Base-by-base conservation (phyloP, 35 echinoderm and acorn worm species). In the Strongylocentrotus purpuratus region DNA sequence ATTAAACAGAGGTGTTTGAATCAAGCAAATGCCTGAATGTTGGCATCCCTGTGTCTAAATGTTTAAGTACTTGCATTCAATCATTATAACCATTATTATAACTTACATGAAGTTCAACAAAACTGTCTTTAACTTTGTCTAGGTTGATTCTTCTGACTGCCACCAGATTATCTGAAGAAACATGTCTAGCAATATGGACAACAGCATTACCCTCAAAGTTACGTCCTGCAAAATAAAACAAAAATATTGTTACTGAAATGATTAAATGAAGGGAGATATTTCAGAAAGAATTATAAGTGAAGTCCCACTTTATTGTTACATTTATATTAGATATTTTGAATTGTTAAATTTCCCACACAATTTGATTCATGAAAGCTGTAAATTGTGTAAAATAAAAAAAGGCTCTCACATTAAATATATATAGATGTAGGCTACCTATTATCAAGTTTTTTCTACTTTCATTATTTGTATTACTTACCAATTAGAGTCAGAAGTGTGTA, bases 111-210 rank as follows among this genome's bases (percentile, higher is more conserved):
- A 97, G 94, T 32, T 50, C 95, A 28, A 71, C 32, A 71, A 97
- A 96, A 20, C 94, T 33, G 28, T 95, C 95, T 31, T 86, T 95
- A 9, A 96, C 89, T 33, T 90, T 88, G 25, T 97, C 97, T 33
- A 97, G 59, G 59, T 97, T 94, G 22, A 88, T 94, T 18, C 90
- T 97, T 70, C 97, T 95, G 12, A 97, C 90, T 32, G 94, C 97
- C 28, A 97, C 48, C 85, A 91, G 91, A 13, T 94, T 50, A 28
- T 91, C 88, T 9, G 97, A 96, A 45, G 97, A 61, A 31, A 85
- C 31, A 48, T 96, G 95, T 20, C 92, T 92, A 8, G 97, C 97
- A 32, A 96, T 46, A 46, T 97, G 96, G n/a, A 97, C 55, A 5
- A 95, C 88, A 46, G 95, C 94, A 48, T 95, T 94, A 45, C 95